Evolutionary conservation across 2,113 vertebrate genomes (phyloP).

Genomic region (Campylomormyrus numenius): DNA sequence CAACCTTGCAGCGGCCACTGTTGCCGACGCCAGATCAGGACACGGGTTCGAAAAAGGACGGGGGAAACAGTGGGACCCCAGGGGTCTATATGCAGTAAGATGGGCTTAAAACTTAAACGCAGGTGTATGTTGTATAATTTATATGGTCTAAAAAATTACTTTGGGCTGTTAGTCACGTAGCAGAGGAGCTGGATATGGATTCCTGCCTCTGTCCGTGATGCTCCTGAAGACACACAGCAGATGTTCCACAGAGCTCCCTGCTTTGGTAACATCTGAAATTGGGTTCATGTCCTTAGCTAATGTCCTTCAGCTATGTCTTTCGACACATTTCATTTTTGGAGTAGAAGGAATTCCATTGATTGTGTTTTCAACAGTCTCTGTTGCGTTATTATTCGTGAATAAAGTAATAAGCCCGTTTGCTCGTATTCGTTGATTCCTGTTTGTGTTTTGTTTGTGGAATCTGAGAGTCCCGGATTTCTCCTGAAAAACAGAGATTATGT

Average conservation of each 20-base stretch:
- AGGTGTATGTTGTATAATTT: neutral
- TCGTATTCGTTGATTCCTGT: neutral
- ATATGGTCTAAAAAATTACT: neutral
- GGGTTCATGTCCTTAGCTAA: neutral
- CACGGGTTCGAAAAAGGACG: neutral
- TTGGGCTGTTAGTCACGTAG: neutral
- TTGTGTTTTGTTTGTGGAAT: neutral
- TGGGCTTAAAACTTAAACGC: neutral
- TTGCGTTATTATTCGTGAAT: neutral
- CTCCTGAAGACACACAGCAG: neutral
- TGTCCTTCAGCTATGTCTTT: neutral
- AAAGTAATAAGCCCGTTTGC: neutral
- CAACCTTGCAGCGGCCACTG: neutral
- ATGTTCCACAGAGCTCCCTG: neutral
- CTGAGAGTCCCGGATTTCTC: neutral
- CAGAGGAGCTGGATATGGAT: neutral
- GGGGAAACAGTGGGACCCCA: neutral
- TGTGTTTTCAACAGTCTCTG: neutral
- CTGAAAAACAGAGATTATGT: neutral
- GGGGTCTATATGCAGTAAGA: neutral
- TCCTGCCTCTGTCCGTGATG: neutral
- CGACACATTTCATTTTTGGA: neutral
- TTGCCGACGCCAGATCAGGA: neutral
- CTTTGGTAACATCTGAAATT: neutral
- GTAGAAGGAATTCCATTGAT: neutral